Base-by-base conservation (phyloP, 2,113 vertebrate species). In the Maylandia zebra region DNA sequence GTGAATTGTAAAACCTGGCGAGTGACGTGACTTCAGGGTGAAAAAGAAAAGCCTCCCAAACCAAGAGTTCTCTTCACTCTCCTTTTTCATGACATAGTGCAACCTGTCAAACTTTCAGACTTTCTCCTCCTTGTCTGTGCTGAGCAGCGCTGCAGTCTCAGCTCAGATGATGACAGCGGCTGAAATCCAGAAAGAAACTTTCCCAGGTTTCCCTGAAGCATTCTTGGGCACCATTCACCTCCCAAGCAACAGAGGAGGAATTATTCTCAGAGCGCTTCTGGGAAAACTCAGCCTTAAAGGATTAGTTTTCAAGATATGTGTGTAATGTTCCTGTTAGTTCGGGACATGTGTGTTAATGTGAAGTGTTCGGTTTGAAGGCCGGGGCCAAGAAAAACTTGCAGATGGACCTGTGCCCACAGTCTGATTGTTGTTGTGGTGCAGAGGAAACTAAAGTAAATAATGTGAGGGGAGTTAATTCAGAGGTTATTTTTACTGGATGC, bases 121-220 rank as follows among this genome's bases (percentile, higher is more conserved):
- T 45, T 12, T 50, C 71, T 50, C 71, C 71, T 81, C 57, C 56
- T 66, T 8, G 3, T 41, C 82, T 69, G 48, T 41, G 45, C 82
- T 0, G 74, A 22, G 82, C 86, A 12, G 27, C 4, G 2, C 71
- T 74, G 66, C 85, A 43, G 24, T 89, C 83, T 79, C 71, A 13
- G 84, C 84, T 90, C 86, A 84, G 89, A 93, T 93, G 93, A 93
- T 88, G 92, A 93, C 93, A 93, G 92, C 85, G 45, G 86, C 90
- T 92, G 92, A 93, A 94, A 94, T 94, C 91, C 93, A 92, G 82
- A 82, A 22, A 79, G 43, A 17, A 89, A 85, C 82, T 89, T 92
- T 93, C 88, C 88, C 92, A 91, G 90, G 64, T 88, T 86, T 90
- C 93, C 92, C 91, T 84, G 32, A 82, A 91, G 91, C 88, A 36